phyloP scores from a whole-genome alignment of 1,140 invertebrate species.

The Venustaconcha ellipsiformis region DNA sequence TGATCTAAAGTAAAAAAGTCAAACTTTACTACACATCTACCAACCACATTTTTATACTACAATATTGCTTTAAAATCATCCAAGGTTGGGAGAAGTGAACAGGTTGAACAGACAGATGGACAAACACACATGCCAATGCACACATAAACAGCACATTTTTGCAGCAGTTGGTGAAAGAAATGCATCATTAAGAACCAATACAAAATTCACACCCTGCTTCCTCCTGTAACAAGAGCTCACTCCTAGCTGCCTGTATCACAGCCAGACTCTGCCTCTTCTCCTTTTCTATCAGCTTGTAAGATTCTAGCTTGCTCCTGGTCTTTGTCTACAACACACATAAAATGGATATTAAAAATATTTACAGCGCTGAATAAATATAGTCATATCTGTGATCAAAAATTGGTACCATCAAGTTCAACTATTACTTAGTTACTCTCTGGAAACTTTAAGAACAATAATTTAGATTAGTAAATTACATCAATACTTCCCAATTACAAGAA shows the following conservation, averaged over 20 bases:
- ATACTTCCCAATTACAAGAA: too few species aligned
- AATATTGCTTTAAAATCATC: too few species aligned
- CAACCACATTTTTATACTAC: too few species aligned
- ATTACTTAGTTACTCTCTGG: background rate
- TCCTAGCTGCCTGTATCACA: conserved; percentile 40
- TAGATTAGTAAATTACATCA: background rate
- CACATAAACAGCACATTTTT: too few species aligned
- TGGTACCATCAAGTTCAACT: background rate
- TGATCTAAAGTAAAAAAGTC: too few species aligned
- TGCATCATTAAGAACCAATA: background rate
- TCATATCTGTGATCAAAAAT: background rate
- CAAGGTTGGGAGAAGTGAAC: too few species aligned
- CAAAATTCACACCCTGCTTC: conserved; percentile 30
- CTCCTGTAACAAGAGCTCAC: conserved; percentile 41
- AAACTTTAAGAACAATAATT: background rate
- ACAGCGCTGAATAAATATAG: background rate
- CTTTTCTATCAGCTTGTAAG: conserved; percentile 21
- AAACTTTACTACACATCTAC: too few species aligned
- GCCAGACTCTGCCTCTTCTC: conserved; percentile 34
- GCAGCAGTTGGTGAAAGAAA: too few species aligned
- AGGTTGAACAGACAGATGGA: too few species aligned
- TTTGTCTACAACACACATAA: conserved; percentile 23
- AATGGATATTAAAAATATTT: background rate
- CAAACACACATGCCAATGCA: too few species aligned
- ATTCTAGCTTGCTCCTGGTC: conserved; percentile 21